Percentiles rank a stretch among this genome's conserved stretches.
Evolutionary conservation across 1,140 invertebrate species (phyloP).

Genomic region (Apis laboriosa): DNA sequence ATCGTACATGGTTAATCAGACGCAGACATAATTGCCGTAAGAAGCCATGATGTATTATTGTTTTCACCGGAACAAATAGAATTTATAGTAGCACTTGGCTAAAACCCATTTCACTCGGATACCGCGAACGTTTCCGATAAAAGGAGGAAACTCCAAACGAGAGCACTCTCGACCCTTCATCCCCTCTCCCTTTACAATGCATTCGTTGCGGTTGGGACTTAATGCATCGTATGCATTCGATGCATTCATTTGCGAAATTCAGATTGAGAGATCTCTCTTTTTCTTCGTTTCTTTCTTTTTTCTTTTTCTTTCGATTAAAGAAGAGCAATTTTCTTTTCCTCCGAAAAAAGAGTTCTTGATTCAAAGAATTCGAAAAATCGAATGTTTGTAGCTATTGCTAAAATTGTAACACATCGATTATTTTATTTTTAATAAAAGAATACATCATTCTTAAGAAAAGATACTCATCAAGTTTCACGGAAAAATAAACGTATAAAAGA

Average conservation of each 20-base stretch:
- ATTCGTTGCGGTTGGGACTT: conserved; percentile 60
- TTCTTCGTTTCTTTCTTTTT: background rate
- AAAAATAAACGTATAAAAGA: too few relatives aligned
- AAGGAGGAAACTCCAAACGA: conserved; percentile 63
- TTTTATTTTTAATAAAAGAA: too few relatives aligned
- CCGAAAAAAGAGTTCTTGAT: conserved; percentile 14
- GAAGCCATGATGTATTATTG: conserved; percentile 40
- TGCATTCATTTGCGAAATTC: conserved; percentile 58
- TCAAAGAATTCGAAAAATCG: background rate
- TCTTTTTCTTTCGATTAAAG: background rate
- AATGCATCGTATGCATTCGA: conserved; percentile 57
- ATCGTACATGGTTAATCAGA: conserved; percentile 43
- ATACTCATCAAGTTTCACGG: too few relatives aligned
- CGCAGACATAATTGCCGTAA: background rate
- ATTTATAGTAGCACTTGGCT: conserved; percentile 63
- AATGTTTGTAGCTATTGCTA: background rate
- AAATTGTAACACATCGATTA: too few relatives aligned
- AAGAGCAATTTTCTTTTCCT: too few relatives aligned
- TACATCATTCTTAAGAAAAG: too few relatives aligned
- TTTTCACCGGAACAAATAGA: conserved; percentile 59
- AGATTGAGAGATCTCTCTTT: conserved; percentile 13
- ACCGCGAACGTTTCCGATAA: conserved; percentile 60
- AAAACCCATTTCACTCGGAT: conserved; percentile 64
- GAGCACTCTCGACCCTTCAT: conserved; percentile 42
- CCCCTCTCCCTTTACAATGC: conserved; percentile 56